These are phyloP conservation scores for Euplexia lucipara DNA, from an alignment of 2,888 invertebrate species.

Conservation along the genomic window DNA sequence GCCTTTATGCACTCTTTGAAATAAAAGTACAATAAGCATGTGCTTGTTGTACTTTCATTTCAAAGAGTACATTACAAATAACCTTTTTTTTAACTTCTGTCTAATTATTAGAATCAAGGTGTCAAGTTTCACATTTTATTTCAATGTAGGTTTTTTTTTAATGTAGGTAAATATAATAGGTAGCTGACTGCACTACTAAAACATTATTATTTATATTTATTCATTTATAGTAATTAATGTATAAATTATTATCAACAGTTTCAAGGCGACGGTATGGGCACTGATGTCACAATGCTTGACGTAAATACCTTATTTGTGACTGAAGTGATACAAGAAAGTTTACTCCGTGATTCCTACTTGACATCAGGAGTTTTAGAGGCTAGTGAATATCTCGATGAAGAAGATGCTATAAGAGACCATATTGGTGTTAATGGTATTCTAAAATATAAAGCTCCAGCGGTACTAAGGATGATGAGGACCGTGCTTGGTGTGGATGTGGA, in stretches of 20 bases:
- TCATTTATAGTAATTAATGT: too few species aligned
- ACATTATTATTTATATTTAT: too few species aligned
- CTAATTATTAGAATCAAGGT: too few species aligned
- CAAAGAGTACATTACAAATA: too few species aligned
- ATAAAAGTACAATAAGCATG: too few species aligned
- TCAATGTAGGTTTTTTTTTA: too few species aligned
- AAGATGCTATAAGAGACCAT: conserved; percentile 73
- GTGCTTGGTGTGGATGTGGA: conserved; percentile 74
- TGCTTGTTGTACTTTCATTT: too few species aligned
- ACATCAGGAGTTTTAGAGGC: conserved; percentile 70
- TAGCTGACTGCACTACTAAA: too few species aligned
- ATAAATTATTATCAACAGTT: conserved; percentile 73
- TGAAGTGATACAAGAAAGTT: conserved; percentile 84
- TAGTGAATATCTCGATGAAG: conserved; percentile 69
- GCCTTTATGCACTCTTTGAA: too few species aligned
- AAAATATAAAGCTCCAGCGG: conserved; percentile 81
- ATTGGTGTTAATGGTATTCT: conserved; percentile 70
- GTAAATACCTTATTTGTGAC: conserved; percentile 80
- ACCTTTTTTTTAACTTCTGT: too few species aligned
- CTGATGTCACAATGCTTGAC: conserved; percentile 74
- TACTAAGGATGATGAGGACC: conserved; percentile 78
- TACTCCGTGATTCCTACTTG: conserved; percentile 76
- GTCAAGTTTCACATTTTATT: too few species aligned
- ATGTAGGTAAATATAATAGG: too few species aligned
- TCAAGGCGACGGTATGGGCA: conserved; percentile 65